Evolutionary conservation across 2,888 invertebrate genomes (phyloP), one percentile per base, ranked within the genome.

Genomic region (Biston betularia): DNA sequence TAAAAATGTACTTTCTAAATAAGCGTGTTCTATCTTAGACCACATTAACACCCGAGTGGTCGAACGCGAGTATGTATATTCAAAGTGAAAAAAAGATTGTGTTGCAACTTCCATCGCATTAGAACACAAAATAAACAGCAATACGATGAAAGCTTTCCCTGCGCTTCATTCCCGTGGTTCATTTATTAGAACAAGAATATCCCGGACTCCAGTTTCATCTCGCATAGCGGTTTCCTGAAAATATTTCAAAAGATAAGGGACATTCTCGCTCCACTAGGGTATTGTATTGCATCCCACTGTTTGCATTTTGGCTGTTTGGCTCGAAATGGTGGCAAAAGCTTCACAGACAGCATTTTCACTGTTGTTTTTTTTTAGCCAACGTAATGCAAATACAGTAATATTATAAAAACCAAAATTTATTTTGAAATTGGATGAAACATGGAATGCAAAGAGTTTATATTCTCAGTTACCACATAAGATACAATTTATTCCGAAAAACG

Each of bases 221-320:
- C 72, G 50, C 46, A 62, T 58, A 42, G 54, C 65, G 63, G 67
- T 68, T 74, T 72, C 72, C 72, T 68, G 71, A 69, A 65, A 67
- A 65, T 61, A 65, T 59, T 61, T 71, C 62, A 53, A 56, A 50
- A 63, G 68, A 63, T 58, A 68, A 65, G 61, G 65, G 61, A 59
- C 58, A 45, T 65, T 62, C 46, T 56, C 65, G 62, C 55, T 58
- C 59, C 42, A 56, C 46, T 62, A 11, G 42, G 15, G 48, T 33
- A 59, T 65, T 69, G 59, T 65, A 34, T 62, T 62, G 65, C 54
- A 68, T 52, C 59, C 33, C 40, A 46, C 46, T 34, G 58, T 58
- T 62, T 62, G 53, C 53, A 61, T 55, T 44, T 46, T n/a, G 44
- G 50, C 48, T 54, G 35, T 57, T 50, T n/a, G 15, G 45, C 50